Base-by-base conservation (phyloP, 2,113 vertebrate species). In the Macrotis lagotis region DNA sequence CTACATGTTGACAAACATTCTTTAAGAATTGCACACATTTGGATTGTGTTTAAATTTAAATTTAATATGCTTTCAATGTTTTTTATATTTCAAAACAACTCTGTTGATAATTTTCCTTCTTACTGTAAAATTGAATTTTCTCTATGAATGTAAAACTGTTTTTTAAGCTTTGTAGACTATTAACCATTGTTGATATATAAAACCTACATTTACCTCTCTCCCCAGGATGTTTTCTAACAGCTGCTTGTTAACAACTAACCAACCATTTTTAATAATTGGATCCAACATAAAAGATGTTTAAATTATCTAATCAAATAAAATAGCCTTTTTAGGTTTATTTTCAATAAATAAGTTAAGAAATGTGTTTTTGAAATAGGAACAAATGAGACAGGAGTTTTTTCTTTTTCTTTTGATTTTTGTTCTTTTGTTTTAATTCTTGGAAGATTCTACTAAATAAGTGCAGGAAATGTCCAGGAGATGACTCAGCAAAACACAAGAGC, bases 101-200 rank as follows among this genome's bases (percentile, higher is more conserved):
- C 14, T 44, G n/a, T 83, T 83, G 37, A 83, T 83, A 44, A 22
- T 83, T 74, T 83, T 83, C 16, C 6, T 44, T 44, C n/a, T 44
- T 44, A 83, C 66, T 44, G 44, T 44, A 8, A 83, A 83, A 44
- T 22, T 83, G 16, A 74, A 24, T 44, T 44, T 19, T 83, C n/a
- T 83, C 66, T 44, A 74, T 12, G 4, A n/a, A n/a, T n/a, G 6
- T 24, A 44, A 44, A 2, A 19, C 19, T n/a, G 3, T 91, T 90
- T 90, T 59, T 90, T 50, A 95, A 93, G 2, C 12, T 59, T 90
- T 92, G 5, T 31, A 90, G 1, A 59, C 6, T n/a, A 49, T 10
- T 90, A 3, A 10, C 51, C 44, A 93, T 95, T 94, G 25, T 94
- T 94, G 50, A 93, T 44, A 92, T 94, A 4, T 44, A 92, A 95